Evolutionary conservation across 2,888 invertebrate genomes (phyloP).

Genomic region (Linyphia triangularis): DNA sequence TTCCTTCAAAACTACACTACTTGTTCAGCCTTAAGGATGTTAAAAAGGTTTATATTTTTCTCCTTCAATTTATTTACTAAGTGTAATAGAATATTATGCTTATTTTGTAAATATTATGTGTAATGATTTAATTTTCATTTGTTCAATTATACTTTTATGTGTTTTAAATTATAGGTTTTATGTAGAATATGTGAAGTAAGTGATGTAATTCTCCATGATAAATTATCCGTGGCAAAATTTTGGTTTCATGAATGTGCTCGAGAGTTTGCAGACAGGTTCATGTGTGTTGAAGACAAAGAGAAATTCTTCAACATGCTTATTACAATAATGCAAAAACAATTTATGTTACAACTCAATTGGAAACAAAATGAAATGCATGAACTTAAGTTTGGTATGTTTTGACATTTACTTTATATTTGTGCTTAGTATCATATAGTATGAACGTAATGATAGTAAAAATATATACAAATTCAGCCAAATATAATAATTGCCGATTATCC

Average conservation of each 20-base stretch:
- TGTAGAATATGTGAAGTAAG: constrained; percentile 90
- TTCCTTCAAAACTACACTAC: constrained; percentile 93
- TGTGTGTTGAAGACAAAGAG: constrained; percentile 88
- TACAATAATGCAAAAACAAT: constrained; percentile 16
- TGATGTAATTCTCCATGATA: constrained; percentile 88
- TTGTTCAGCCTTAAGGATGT: constrained; percentile 93
- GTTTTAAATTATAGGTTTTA: constrained; percentile 81
- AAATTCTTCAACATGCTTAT: constrained; percentile 84
- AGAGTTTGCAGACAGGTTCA: constrained; percentile 90
- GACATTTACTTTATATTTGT: neutral
- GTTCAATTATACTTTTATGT: neutral
- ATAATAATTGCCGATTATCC: neutral
- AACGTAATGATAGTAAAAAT: neutral
- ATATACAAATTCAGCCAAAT: neutral
- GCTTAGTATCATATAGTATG: neutral
- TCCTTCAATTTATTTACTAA: too few relatives aligned
- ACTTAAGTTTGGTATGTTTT: constrained; percentile 12
- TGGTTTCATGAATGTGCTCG: constrained; percentile 93
- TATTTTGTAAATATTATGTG: too few relatives aligned
- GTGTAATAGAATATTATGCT: too few relatives aligned
- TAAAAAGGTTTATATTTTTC: constrained; percentile 84
- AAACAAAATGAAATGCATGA: neutral
- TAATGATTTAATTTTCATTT: neutral
- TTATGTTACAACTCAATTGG: constrained; percentile 4
- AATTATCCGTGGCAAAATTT: constrained; percentile 85